Conservation (phyloP, 2,113 vertebrate species). For the Strigops habroptila region DNA sequence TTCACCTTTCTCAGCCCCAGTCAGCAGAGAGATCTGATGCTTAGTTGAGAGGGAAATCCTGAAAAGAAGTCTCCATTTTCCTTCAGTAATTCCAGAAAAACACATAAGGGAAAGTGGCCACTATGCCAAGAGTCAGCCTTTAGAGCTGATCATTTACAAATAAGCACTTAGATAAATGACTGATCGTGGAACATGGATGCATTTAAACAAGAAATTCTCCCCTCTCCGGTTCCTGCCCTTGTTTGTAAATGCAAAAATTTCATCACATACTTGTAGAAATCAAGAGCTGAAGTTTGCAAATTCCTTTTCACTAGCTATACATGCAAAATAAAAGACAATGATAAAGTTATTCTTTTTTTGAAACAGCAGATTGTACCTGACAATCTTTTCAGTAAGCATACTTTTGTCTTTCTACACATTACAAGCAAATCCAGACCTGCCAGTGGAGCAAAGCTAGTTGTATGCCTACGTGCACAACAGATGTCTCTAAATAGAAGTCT, state of each 20-base stretch:
- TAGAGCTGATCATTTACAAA: not conserved
- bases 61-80: not conserved
- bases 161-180: not conserved
- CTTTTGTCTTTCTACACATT: not conserved
- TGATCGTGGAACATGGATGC: not conserved
- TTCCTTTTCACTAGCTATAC: not conserved
- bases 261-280: not conserved
- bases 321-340: not conserved
- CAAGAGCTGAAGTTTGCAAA: not conserved
- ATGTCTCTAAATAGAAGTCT: not conserved
- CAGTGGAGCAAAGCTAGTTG: not conserved
- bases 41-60: not conserved
- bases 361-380: not conserved
- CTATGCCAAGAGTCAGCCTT: not conserved
- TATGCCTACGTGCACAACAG: not conserved
- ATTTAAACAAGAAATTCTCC: not conserved
- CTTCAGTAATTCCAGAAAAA: not conserved
- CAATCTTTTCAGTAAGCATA: not conserved
- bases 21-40: not conserved
- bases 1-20: not conserved
- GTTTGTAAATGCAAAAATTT: not conserved
- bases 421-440: not conserved
- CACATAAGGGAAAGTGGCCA: not conserved
- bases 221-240: not conserved
- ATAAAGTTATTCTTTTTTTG: not conserved